A percentile compares a stretch with the other conserved stretches of the same genome.
These are phyloP conservation scores for Sprattus sprattus DNA, from an alignment of 2,113 vertebrate genomes.

Conservation along the genomic window DNA sequence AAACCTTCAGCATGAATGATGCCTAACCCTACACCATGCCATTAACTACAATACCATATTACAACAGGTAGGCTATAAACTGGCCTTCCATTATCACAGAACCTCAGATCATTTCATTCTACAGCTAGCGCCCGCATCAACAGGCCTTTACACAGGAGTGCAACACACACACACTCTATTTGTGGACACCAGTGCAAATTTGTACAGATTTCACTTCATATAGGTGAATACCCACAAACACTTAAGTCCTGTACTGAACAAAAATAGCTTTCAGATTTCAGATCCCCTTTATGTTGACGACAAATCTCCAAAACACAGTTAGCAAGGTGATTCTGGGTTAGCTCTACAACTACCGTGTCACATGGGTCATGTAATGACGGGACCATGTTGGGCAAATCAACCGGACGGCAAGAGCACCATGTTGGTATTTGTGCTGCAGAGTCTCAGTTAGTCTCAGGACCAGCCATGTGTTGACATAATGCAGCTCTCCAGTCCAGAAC, in stretches of 20 bases:
- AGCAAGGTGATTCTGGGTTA: too few relatives aligned
- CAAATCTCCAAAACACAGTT: too few relatives aligned
- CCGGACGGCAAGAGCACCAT: neutral
- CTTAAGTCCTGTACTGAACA: too few relatives aligned
- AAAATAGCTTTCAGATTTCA: too few relatives aligned
- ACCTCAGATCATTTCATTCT: neutral
- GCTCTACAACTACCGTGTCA: too few relatives aligned
- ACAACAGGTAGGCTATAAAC: neutral
- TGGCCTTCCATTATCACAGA: neutral
- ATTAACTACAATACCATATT: neutral
- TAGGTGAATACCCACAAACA: too few relatives aligned
- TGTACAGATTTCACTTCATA: too few relatives aligned
- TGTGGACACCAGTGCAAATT: too few relatives aligned
- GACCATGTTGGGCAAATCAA: too few relatives aligned
- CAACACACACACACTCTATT: too few relatives aligned
- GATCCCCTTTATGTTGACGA: too few relatives aligned
- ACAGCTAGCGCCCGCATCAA: neutral
- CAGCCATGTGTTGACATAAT: neutral
- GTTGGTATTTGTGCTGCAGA: neutral
- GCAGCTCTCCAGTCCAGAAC: neutral
- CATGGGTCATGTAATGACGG: too few relatives aligned
- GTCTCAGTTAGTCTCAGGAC: neutral
- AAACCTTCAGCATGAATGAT: neutral
- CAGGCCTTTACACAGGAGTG: neutral
- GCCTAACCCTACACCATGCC: neutral